Evolutionary conservation across 1,140 invertebrate species (phyloP).

Genomic region (Aphaenogaster ashmeadi): DNA sequence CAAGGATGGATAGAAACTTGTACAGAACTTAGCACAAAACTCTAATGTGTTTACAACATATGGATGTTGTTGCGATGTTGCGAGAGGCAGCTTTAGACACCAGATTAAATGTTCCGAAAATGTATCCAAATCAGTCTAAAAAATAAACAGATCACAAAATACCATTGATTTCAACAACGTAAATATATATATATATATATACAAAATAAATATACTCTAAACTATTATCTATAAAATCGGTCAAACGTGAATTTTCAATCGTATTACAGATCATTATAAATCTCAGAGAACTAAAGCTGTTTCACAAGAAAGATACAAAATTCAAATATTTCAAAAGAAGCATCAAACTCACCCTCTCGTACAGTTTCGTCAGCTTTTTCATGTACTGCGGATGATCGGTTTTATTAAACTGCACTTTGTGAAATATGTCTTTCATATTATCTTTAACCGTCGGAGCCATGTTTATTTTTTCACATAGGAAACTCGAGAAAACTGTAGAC

Average conservation of each 20-base stretch:
- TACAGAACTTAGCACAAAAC: constrained; percentile 88
- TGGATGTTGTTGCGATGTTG: constrained; percentile 81
- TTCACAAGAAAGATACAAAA: background rate
- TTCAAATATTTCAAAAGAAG: constrained; percentile 14
- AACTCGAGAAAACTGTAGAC: background rate
- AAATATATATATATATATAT: background rate
- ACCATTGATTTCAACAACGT: constrained; percentile 9
- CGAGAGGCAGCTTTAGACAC: constrained; percentile 79
- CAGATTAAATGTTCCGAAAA: constrained; percentile 78
- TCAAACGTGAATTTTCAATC: background rate
- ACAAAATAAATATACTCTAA: background rate
- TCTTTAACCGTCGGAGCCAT: constrained; percentile 30
- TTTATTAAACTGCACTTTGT: constrained; percentile 89
- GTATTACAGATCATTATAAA: constrained; percentile 9
- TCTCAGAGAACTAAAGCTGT: background rate
- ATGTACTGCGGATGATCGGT: constrained; percentile 89
- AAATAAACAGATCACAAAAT: constrained; percentile 32
- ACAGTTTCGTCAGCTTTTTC: constrained; percentile 88
- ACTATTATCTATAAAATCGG: background rate
- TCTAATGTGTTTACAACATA: constrained; percentile 87
- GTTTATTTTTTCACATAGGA: background rate
- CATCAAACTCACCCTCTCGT: constrained; percentile 85
- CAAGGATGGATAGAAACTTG: constrained; percentile 75
- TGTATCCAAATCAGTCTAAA: constrained; percentile 77
- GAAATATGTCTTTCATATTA: constrained; percentile 85